phyloP scores from a whole-genome alignment of 2,797 vertebrate genomes.

The Synaphobranchus kaupii region DNA sequence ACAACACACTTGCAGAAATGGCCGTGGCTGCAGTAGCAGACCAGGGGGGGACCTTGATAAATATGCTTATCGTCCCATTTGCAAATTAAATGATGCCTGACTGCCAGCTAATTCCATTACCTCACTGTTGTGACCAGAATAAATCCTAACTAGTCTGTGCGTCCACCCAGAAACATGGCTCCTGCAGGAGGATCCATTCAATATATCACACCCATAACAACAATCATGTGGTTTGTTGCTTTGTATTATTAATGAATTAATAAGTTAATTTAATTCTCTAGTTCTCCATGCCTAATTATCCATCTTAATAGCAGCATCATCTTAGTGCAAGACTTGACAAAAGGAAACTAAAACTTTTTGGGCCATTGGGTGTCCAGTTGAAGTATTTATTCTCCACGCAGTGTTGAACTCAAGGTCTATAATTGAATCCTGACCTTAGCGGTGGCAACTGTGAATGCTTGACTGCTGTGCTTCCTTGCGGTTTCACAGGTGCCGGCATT shows the following conservation, averaged over 20 bases:
- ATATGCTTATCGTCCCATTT: slow-evolving; percentile 17
- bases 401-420: background rate
- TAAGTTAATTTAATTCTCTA: too few relatives aligned
- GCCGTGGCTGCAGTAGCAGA: background rate
- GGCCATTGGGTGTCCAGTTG: background rate
- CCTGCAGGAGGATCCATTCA: background rate
- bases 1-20: background rate
- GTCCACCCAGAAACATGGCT: background rate
- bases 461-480: background rate
- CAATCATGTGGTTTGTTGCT: background rate
- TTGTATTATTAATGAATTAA: background rate
- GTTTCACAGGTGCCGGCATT: too few relatives aligned
- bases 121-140: slow-evolving; percentile 20
- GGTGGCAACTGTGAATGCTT: background rate
- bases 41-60: slow-evolving; percentile 13
- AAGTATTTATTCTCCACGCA: background rate
- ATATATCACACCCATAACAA: background rate
- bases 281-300: background rate
- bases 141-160: slow-evolving; percentile 24
- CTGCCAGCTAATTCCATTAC: slow-evolving; percentile 22
- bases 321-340: background rate
- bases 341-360: background rate
- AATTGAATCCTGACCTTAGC: background rate
- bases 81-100: slow-evolving; percentile 21
- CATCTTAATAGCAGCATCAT: background rate